Evolutionary conservation across 2,888 invertebrate genomes (phyloP).

Genomic region (Agrochola litura): DNA sequence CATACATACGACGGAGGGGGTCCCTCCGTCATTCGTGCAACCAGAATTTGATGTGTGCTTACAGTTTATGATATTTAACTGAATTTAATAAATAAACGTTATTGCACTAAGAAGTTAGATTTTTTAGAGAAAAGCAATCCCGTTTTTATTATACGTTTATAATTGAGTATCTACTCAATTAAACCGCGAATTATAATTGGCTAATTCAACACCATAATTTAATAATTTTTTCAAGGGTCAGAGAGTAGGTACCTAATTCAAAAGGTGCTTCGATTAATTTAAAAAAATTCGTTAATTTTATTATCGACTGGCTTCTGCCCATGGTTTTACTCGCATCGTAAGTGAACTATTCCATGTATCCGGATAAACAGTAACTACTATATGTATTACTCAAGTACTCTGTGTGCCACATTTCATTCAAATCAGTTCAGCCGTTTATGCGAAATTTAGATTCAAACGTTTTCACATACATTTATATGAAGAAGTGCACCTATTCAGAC

Average conservation of each 20-base stretch:
- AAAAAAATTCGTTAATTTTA: background rate
- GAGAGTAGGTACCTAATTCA: constrained; percentile 22
- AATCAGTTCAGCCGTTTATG: background rate
- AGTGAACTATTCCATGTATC: background rate
- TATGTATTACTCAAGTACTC: background rate
- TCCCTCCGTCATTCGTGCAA: background rate
- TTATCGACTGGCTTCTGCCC: background rate
- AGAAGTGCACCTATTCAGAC: background rate
- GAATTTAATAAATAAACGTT: constrained; percentile 28
- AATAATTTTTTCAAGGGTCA: no score
- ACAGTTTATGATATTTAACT: constrained; percentile 31
- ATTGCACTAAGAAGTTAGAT: background rate
- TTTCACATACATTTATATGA: no score
- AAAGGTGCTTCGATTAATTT: background rate
- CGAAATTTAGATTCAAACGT: background rate
- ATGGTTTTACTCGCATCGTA: background rate
- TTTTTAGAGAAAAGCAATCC: background rate
- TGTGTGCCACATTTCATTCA: background rate
- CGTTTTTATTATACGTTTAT: background rate
- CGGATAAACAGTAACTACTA: background rate
- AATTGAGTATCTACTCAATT: constrained; percentile 3
- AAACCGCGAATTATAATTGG: constrained; percentile 10
- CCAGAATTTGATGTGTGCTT: constrained; percentile 30
- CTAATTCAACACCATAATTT: background rate
- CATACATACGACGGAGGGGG: constrained; percentile 10